Evolutionary conservation across 1,140 invertebrate species (phyloP), one percentile per base, ranked within the genome.

Genomic region (Drosophila serrata): DNA sequence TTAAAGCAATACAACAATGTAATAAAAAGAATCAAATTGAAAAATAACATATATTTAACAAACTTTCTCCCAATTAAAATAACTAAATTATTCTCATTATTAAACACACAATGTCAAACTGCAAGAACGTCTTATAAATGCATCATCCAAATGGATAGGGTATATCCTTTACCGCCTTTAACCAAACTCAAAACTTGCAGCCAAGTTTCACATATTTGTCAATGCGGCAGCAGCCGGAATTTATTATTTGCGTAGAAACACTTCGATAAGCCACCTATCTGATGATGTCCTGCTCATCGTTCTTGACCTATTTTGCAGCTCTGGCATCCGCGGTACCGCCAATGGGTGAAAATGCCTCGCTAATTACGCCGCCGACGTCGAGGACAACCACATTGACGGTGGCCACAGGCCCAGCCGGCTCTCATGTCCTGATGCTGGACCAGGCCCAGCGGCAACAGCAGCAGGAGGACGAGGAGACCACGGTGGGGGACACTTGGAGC

Each of bases 231-330:
- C 27, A 33, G 35, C 33, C 42, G 27, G 3, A 40, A 35, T 70
- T 22, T 57, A 59, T 40, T 33, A 48, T 56, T 35, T 70, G 15
- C 31, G 11, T 35, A 35, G 68, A 17, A 56, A 35, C 57, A 58
- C 43, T 68, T 68, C n/a, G 29, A 46, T 37, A 75, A 35, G 24
- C 35, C 27, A 19, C n/a, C 46, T 27, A 65, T 46, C 45, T 24
- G 4, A 2, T 73, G 33, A 87, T 87, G 67, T 17, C 40, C 24
- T 63, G n/a, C 24, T 24, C 51, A 67, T 67, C 65, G 22, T 90
- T 88, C 58, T 68, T 88, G 48, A 74, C 67, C 43, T 88, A 88
- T 63, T 88, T 88, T 65, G 75, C 77, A 90, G 84, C 85, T 12
- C 64, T 87, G 53, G 63, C 76, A 56, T 70, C 76, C 29, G 76